Conservation (phyloP, 2,888 invertebrate genomes). For the Amblyteles armatorius region DNA sequence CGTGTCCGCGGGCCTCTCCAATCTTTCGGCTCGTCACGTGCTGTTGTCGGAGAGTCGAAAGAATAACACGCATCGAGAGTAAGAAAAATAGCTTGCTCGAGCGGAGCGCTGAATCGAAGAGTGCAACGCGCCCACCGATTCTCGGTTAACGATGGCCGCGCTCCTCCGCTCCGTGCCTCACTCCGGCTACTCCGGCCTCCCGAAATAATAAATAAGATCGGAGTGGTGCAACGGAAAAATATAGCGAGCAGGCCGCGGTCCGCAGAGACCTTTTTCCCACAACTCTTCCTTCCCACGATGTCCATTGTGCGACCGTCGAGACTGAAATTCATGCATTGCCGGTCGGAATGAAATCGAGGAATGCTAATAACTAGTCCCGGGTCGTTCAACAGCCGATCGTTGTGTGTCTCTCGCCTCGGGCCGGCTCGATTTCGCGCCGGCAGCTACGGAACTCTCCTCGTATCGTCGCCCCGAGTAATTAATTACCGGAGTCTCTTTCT, state of each 20-base stretch:
- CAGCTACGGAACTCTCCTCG: not conserved
- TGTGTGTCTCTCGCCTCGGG: not conserved
- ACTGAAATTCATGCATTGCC: not conserved
- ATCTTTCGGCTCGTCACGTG: slow-evolving; percentile 23
- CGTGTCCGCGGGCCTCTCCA: slow-evolving; percentile 23
- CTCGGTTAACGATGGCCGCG: slow-evolving; percentile 16
- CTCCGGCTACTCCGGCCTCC: slow-evolving; percentile 9
- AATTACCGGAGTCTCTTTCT: slow-evolving; percentile 48
- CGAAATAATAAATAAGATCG: slow-evolving; percentile 57
- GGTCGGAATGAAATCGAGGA: not conserved
- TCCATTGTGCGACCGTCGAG: not conserved
- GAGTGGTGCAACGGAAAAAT: slow-evolving; percentile 39
- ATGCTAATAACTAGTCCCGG: not conserved
- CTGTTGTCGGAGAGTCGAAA: slow-evolving; percentile 52
- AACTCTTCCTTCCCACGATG: not conserved
- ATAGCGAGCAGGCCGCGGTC: slow-evolving; percentile 13
- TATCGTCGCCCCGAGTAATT: slow-evolving; percentile 39
- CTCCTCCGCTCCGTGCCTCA: not conserved
- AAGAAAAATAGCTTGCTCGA: slow-evolving; percentile 57
- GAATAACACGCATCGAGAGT: slow-evolving; percentile 51
- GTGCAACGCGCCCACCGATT: slow-evolving; percentile 38
- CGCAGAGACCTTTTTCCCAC: slow-evolving; percentile 5
- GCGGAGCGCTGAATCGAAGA: slow-evolving; percentile 44
- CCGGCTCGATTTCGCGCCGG: not conserved
- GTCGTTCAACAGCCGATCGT: not conserved